Base-by-base conservation (phyloP, 2,888 invertebrate genomes). In the Microctonus brassicae region DNA sequence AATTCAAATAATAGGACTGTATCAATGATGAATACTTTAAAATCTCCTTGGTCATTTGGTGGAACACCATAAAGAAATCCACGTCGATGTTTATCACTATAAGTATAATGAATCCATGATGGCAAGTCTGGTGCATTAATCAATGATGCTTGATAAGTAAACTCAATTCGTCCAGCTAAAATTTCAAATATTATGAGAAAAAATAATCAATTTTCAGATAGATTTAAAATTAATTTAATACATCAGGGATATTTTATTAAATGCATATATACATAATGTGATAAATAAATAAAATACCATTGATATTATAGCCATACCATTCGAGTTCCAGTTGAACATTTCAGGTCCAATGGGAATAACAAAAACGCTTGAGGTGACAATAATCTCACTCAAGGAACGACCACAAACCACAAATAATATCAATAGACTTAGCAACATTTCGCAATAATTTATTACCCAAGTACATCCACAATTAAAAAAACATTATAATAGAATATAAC, bases 31-130 rank as follows among this genome's bases (percentile, higher is more conserved):
- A n/a, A 36, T 64, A 66, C 88, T 83, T 86, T 82, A 73, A 91
- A 88, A 63, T 90, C 89, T 11, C 88, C 88, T 68, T 90, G 88
- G 42, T 90, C 89, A 65, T 90, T 89, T 0, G 96, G 95, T 0
- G 95, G 94, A 0, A 95, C 95, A 0, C 97, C 97, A 81, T 95
- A 97, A 22, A 97, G 89, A 84, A 94, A 96, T 0, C 96, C 96
- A 0, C 92, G 91, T 78, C 93, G 92, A 80, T 94, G 93, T 73
- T 92, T 89, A n/a, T 92, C 90, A 79, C 95, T 95, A 85, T 94
- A 95, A 73, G 93, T 92, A 83, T 95, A 96, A 67, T 94, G 91
- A 76, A 97, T 92, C 97, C 97, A 97, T 3, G 92, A 89, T 0
- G 97, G 97, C 53, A 97, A 88, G 87, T 97, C 96, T 0, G 97